A percentile compares a stretch with the other conserved stretches of the same genome.
phyloP scores from a whole-genome alignment of 2,797 vertebrate genomes.

The Macropus fuliginosus region DNA sequence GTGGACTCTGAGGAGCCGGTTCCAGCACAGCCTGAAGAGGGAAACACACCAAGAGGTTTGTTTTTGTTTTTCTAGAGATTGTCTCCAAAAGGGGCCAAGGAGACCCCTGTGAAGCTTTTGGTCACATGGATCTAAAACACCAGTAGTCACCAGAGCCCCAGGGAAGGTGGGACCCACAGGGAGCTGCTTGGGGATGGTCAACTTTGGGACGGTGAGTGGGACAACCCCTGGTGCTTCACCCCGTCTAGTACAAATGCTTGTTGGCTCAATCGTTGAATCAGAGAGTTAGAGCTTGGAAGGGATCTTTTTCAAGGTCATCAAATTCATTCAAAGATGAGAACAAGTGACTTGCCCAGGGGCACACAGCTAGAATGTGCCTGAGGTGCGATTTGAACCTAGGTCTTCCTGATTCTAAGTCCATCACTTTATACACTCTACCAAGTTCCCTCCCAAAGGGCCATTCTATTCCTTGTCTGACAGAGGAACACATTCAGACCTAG shows the following conservation, averaged over 20 bases:
- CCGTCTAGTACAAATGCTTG: neutral
- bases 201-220: neutral
- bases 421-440: neutral
- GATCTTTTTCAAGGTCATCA: neutral
- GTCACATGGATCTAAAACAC: neutral
- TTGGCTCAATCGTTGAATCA: neutral
- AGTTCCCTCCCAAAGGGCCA: neutral
- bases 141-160: slow-evolving; percentile 62
- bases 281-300: neutral
- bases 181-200: neutral
- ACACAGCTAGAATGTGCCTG: neutral
- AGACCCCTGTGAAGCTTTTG: neutral
- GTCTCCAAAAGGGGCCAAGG: neutral
- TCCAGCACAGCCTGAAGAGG: neutral
- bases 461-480: neutral
- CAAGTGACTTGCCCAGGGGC: neutral
- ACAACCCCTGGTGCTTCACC: neutral
- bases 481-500: neutral
- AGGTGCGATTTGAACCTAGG: neutral
- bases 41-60: neutral
- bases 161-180: neutral
- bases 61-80: neutral
- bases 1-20: neutral
- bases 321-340: neutral
- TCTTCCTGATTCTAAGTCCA: neutral